These are phyloP conservation scores for Zaprionus inermis DNA, from an alignment of 1,140 invertebrate genomes.

Conservation along the genomic window DNA sequence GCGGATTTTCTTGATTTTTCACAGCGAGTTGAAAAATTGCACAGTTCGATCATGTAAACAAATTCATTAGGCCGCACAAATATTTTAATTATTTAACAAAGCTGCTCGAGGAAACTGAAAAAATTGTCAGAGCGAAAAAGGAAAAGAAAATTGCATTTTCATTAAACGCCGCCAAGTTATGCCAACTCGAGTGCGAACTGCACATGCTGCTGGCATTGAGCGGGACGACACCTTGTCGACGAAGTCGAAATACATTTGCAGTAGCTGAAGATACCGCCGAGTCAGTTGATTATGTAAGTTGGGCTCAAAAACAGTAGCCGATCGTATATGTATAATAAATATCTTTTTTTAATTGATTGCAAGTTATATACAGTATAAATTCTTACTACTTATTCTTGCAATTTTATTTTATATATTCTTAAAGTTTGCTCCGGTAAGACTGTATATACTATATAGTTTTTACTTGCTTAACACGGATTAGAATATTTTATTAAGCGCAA, in stretches of 20 bases:
- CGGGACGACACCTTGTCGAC: neutral
- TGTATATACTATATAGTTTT: no score
- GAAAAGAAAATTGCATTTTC: neutral
- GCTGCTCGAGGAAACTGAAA: conserved; percentile 26
- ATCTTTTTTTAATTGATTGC: no score
- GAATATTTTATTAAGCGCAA: no score
- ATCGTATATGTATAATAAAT: no score
- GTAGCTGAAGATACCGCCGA: neutral
- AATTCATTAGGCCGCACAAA: conserved; percentile 77
- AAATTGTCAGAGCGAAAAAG: neutral
- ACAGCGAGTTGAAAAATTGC: conserved; percentile 69
- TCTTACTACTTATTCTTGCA: no score
- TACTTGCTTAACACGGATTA: no score
- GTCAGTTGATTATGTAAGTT: neutral
- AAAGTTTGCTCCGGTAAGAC: no score
- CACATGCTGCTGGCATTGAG: conserved; percentile 3
- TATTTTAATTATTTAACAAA: conserved; percentile 78
- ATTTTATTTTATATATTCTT: no score
- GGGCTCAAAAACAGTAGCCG: neutral
- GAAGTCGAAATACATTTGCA: conserved; percentile 1
- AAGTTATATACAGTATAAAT: no score
- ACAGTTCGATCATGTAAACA: conserved; percentile 79
- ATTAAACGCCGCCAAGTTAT: neutral
- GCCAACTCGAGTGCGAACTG: conserved; percentile 4
- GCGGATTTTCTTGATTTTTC: conserved; percentile 68